phyloP scores from a whole-genome alignment of 2,113 vertebrate genomes.

The Oreochromis niloticus region DNA sequence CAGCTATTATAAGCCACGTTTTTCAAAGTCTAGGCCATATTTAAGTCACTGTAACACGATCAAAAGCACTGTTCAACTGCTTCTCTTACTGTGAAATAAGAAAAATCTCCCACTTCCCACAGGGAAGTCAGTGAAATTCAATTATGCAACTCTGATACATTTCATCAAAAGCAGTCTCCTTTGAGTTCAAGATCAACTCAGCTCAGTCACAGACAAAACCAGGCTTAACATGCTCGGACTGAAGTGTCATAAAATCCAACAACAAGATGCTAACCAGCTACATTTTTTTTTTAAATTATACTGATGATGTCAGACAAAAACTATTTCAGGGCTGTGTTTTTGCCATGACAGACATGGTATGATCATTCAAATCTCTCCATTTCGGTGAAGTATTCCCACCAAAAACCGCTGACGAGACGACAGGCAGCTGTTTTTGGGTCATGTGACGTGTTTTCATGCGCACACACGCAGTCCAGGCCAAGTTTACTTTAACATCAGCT shows the following conservation, averaged over 20 bases:
- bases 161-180: not conserved
- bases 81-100: not conserved
- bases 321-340: not conserved
- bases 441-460: not conserved
- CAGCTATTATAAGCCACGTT: not conserved
- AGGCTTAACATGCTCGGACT: not conserved
- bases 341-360: not conserved
- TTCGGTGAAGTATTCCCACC: not conserved
- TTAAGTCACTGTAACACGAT: conserved; percentile 1
- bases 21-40: not conserved
- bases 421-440: not conserved
- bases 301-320: not conserved
- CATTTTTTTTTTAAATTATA: not conserved
- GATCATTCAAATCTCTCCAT: not conserved
- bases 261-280: not conserved
- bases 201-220: not conserved
- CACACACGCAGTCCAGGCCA: not conserved
- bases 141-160: not conserved
- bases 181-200: not conserved
- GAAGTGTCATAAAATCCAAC: not conserved
- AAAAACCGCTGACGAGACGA: not conserved
- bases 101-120: not conserved
- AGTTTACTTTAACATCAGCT: not conserved
- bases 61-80: not conserved
- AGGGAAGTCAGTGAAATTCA: not conserved